Evolutionary conservation across 1,140 invertebrate genomes (phyloP).

Genomic region (Phocides pigmalion): DNA sequence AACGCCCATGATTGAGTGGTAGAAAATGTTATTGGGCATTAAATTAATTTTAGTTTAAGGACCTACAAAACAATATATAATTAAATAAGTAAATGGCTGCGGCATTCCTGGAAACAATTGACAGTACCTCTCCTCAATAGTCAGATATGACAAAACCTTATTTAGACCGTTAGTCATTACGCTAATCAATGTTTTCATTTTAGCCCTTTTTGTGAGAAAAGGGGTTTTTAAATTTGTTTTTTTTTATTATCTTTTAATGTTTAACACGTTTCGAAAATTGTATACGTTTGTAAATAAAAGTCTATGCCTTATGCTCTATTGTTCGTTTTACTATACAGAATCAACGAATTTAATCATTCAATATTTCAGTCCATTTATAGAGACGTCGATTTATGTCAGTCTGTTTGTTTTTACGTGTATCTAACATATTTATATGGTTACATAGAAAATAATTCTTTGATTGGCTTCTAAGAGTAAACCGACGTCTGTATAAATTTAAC

Average conservation of each 20-base stretch:
- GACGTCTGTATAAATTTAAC: slow-evolving; percentile 7
- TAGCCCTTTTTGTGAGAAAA: background rate
- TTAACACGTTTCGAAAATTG: background rate
- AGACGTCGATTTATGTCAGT: slow-evolving; percentile 3
- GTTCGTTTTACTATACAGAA: slow-evolving; percentile 22
- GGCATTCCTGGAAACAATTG: background rate
- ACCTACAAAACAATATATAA: too few species aligned
- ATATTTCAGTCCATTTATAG: slow-evolving; percentile 8
- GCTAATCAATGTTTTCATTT: background rate
- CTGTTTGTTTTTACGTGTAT: too few species aligned
- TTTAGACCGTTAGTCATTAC: background rate
- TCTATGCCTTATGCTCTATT: slow-evolving; percentile 10
- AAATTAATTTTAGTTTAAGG: too few species aligned
- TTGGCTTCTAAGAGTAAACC: too few species aligned
- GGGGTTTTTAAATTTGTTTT: background rate
- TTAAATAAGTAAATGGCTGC: background rate
- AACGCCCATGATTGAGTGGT: too few species aligned
- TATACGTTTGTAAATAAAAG: slow-evolving; percentile 26
- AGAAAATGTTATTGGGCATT: too few species aligned
- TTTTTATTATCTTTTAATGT: slow-evolving; percentile 1
- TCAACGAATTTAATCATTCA: slow-evolving; percentile 27
- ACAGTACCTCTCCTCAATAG: background rate
- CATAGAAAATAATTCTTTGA: too few species aligned
- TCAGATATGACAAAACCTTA: slow-evolving; percentile 6
- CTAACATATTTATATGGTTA: too few species aligned